These are phyloP conservation scores for Cheilinus undulatus DNA, from an alignment of 2,113 vertebrate species.

Conservation along the genomic window DNA sequence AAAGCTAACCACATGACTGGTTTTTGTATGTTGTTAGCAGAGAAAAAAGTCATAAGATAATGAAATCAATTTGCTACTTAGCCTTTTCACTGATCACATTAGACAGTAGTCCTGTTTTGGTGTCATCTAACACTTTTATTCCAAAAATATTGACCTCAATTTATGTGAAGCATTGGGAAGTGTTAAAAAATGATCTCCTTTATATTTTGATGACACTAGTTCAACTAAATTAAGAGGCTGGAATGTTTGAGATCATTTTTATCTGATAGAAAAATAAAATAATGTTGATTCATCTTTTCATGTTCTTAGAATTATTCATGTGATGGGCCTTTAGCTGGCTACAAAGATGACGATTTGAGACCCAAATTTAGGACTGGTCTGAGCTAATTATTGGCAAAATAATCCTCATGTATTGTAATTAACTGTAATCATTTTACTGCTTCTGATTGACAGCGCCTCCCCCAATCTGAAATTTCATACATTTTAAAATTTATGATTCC, in stretches of 20 bases:
- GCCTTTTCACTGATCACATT: not conserved
- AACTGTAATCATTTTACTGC: too few relatives aligned
- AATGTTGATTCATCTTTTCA: not conserved
- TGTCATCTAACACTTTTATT: not conserved
- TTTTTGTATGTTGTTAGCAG: not conserved
- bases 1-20: not conserved
- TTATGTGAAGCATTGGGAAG: too few relatives aligned
- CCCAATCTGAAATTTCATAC: too few relatives aligned
- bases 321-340: too few relatives aligned
- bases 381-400: too few relatives aligned
- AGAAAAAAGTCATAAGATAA: not conserved
- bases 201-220: not conserved
- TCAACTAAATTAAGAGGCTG: conserved; percentile 35
- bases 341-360: too few relatives aligned
- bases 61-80: not conserved
- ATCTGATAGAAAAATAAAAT: not conserved
- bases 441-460: too few relatives aligned
- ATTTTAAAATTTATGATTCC: too few relatives aligned
- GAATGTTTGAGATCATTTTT: conserved; percentile 58
- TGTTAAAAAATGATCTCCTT: not conserved
- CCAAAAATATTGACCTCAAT: too few relatives aligned
- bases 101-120: not conserved
- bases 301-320: too few relatives aligned
- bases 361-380: too few relatives aligned
- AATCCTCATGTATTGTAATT: too few relatives aligned